Evolutionary conservation across 2,888 invertebrate species (phyloP).

Genomic region (Baronia brevicornis): DNA sequence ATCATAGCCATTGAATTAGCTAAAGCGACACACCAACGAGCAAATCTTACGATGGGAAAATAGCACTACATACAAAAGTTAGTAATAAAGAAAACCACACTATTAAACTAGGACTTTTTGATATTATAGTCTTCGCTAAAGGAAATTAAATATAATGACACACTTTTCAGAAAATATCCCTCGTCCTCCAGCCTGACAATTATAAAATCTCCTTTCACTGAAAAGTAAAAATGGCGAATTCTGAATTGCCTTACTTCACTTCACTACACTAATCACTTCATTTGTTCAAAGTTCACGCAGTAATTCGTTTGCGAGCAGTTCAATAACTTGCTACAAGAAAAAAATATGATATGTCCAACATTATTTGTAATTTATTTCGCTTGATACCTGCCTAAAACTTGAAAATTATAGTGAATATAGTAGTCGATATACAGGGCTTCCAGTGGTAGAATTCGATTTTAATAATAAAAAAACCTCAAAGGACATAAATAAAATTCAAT

Average conservation of each 20-base stretch:
- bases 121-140: constrained; percentile 64
- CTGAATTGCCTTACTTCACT: constrained; percentile 57
- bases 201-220: constrained; percentile 70
- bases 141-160: constrained; percentile 69
- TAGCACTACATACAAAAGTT: constrained; percentile 76
- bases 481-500: no score
- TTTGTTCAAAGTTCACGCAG: constrained; percentile 17
- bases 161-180: constrained; percentile 73
- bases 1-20: constrained; percentile 75
- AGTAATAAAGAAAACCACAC: constrained; percentile 75
- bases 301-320: constrained; percentile 1
- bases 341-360: neutral
- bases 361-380: no score
- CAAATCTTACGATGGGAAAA: constrained; percentile 65
- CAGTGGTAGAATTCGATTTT: no score
- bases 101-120: constrained; percentile 64
- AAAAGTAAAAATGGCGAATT: constrained; percentile 74
- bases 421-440: no score
- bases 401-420: no score
- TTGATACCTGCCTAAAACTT: no score
- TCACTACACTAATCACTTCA: constrained; percentile 31
- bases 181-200: constrained; percentile 75
- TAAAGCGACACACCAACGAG: constrained; percentile 75
- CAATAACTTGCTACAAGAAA: neutral
- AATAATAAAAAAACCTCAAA: no score